A percentile compares a stretch with the other conserved stretches of the same genome.
These are phyloP conservation scores for Thereva unica DNA, from an alignment of 2,888 invertebrate species.

Conservation along the genomic window DNA sequence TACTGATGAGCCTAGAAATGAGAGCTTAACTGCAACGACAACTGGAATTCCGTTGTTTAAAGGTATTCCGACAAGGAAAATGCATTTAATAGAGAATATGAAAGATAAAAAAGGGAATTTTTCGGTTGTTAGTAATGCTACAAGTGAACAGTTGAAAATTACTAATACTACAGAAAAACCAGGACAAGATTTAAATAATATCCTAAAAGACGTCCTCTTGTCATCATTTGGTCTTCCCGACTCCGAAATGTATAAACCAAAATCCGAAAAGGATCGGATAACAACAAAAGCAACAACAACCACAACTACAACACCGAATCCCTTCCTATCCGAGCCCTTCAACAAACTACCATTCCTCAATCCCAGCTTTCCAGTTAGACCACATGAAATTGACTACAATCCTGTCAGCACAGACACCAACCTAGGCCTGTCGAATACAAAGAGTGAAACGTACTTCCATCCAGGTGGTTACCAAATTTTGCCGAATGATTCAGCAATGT, in stretches of 20 bases:
- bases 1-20: conserved; percentile 15
- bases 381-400: conserved; percentile 46
- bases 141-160: background rate
- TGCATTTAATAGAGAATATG: background rate
- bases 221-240: conserved; percentile 5
- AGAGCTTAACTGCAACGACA: background rate
- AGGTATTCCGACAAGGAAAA: background rate
- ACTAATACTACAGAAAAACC: conserved; percentile 48
- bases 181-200: conserved; percentile 35
- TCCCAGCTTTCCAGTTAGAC: conserved; percentile 53
- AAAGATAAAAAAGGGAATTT: conserved; percentile 1
- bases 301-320: conserved; percentile 43
- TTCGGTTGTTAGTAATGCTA: background rate
- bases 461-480: conserved; percentile 40
- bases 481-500: conserved; percentile 37
- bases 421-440: conserved; percentile 28
- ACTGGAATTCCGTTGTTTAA: no score
- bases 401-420: conserved; percentile 41
- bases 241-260: background rate
- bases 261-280: background rate
- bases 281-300: background rate
- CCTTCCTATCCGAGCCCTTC: conserved; percentile 53
- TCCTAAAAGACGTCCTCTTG: conserved; percentile 36
- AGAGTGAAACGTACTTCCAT: conserved; percentile 42
- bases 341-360: conserved; percentile 56